Percentiles rank a stretch among this genome's conserved stretches.
Conservation (phyloP, 1,140 invertebrate species). For the Hestina assimilis region DNA sequence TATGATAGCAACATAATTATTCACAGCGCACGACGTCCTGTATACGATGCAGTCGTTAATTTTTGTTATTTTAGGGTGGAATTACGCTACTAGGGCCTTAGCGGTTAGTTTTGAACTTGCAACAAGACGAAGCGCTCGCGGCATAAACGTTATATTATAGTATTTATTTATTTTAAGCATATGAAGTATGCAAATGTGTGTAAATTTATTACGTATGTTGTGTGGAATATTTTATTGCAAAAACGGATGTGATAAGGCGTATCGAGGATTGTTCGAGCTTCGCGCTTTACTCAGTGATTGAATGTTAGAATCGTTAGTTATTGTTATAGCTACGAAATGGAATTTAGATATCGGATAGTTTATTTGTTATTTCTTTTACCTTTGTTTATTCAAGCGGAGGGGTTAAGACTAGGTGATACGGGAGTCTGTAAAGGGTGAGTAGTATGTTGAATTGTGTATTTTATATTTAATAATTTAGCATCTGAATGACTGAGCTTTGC, state of each 20-base stretch:
- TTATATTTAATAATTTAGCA: too few species aligned
- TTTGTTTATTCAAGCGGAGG: too few species aligned
- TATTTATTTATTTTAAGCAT: too few species aligned
- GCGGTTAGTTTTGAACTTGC: not conserved
- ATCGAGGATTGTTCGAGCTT: slow-evolving; percentile 17
- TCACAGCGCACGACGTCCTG: slow-evolving; percentile 31
- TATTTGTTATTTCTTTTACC: not conserved
- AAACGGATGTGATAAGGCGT: slow-evolving; percentile 27
- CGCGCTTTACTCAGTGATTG: not conserved
- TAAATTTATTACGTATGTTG: not conserved
- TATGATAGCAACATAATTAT: slow-evolving; percentile 20
- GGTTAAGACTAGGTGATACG: too few species aligned
- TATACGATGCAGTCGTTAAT: slow-evolving; percentile 7
- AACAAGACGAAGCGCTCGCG: not conserved
- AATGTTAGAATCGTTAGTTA: not conserved
- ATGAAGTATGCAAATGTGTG: slow-evolving; percentile 23
- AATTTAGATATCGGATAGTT: not conserved
- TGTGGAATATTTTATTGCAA: slow-evolving; percentile 20
- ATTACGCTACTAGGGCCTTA: not conserved
- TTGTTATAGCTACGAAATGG: not conserved
- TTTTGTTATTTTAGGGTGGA: slow-evolving; percentile 1
- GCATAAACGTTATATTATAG: not conserved
- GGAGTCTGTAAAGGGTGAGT: too few species aligned
- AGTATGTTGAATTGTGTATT: too few species aligned
- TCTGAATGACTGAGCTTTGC: too few species aligned